Base-by-base conservation (phyloP, 2,113 vertebrate species). In the Dicaeum eximium region DNA sequence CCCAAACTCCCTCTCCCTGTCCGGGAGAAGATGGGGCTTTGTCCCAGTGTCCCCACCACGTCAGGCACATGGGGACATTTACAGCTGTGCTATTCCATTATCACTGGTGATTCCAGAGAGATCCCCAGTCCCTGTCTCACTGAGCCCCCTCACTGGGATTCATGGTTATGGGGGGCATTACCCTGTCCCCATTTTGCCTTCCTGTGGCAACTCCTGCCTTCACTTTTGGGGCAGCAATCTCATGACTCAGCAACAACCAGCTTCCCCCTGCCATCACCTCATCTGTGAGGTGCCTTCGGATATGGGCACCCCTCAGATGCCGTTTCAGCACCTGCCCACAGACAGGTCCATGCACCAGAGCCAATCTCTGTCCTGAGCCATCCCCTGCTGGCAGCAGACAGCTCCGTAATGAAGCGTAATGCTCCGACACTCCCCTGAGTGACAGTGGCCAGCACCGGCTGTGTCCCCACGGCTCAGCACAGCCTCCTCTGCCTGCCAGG, bases 361-460 rank as follows among this genome's bases (percentile, higher is more conserved):
- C 51, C 5, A 23, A 38, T 48, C 57, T 90, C 71, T 88, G 95
- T 85, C 92, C 96, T 47, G 14, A 93, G 96, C 84, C 96, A 82
- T 92, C 90, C 93, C 94, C 92, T 73, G 91, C 94, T 77, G 82
- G 96, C 85, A 95, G 95, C 95, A 96, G 97, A 95, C 96, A 97
- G 96, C 93, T 97, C 75, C 57, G 93, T 97, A 96, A 97, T 94
- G 95, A 96, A 96, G 94, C 51, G 57, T 88, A 94, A 96, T 91
- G 80, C 95, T 88, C 80, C 14, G 84, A 42, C 57, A 90, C 66
- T 95, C 82, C 92, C 92, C 90, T 92, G 97, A 97, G 95, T 92
- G 97, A 95, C 94, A 95, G 64, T 4, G 40, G 69, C 91, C 56
- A 87, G 65, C 54, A 40, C 93, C 5, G 82, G 60, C 97, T 51